phyloP scores from a whole-genome alignment of 2,113 vertebrate genomes.

The Ictidomys tridecemlineatus region DNA sequence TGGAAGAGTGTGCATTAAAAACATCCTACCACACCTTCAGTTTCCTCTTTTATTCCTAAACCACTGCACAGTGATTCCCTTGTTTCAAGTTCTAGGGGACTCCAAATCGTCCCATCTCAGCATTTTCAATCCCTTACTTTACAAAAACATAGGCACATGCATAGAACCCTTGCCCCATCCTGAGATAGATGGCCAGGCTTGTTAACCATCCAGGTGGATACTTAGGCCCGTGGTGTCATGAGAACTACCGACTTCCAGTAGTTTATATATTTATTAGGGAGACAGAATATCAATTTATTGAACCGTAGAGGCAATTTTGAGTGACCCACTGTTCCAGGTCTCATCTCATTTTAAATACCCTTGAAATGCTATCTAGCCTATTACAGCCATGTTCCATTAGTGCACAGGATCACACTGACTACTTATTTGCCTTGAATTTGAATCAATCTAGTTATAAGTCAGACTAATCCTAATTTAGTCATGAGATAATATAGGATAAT shows the following conservation, averaged over 20 bases:
- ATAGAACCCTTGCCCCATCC: neutral
- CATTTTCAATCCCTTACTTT: neutral
- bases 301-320: neutral
- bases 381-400: neutral
- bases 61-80: neutral
- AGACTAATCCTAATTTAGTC: neutral
- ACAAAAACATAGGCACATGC: neutral
- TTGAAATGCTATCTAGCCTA: neutral
- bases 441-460: neutral
- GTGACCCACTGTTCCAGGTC: neutral
- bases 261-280: neutral
- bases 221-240: neutral
- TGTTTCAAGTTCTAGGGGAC: neutral
- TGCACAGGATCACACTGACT: neutral
- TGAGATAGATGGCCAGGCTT: neutral
- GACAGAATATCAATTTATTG: neutral
- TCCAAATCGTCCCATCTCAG: neutral
- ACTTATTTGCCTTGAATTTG: neutral
- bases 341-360: neutral
- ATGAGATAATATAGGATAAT: neutral
- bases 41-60: neutral
- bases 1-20: neutral
- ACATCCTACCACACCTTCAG: neutral
- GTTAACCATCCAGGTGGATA: neutral
- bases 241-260: neutral